Base-by-base conservation (phyloP, 2,888 invertebrate genomes). In the Anorthoa munda region DNA sequence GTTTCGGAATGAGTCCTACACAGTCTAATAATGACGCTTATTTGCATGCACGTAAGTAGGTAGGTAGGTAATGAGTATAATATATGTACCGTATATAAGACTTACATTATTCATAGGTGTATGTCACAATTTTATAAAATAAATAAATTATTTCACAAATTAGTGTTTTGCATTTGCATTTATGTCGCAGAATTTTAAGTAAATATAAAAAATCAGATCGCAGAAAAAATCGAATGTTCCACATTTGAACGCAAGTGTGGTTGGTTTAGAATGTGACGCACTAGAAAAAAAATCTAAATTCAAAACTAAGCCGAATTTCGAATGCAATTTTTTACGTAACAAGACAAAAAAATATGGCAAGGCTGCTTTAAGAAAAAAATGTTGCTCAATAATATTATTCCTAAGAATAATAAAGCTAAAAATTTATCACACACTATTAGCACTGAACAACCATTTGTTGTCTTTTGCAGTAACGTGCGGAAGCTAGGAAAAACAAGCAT, bases 381-480 rank as follows among this genome's bases (percentile, higher is more conserved):
- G 5, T 39, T 48, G 13, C 46, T 12, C 15, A 46, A 26, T n/a
- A n/a, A 18, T 63, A 18, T 9, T 23, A 46, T 72, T 56, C 13
- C 9, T 1, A 21, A 50, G 18, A 59, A 65, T 80, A 80, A 51
- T 46, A 45, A 79, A 58, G 50, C 50, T n/a, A 61, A 39, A 50
- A 58, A 17, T 74, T 68, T 51, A 74, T 65, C 67, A 76, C 58
- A 50, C 17, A 59, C 15, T 12, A 51, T 58, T 77, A 55, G 31
- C n/a, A 61, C 50, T 63, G n/a, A 75, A 68, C 48, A 66, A 50
- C 53, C 46, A 59, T 68, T 63, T 72, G 18, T 77, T 55, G 48
- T 72, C 1, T 69, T 71, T 69, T 66, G 63, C 26, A 48, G 55
- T 51, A 46, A 26, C 26, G 61, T 67, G 51, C 78, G 61, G 65